Percentiles rank a stretch among this genome's conserved stretches.
These are phyloP conservation scores for Notodonta dromedarius DNA, from an alignment of 2,888 invertebrate species.

Conservation along the genomic window DNA sequence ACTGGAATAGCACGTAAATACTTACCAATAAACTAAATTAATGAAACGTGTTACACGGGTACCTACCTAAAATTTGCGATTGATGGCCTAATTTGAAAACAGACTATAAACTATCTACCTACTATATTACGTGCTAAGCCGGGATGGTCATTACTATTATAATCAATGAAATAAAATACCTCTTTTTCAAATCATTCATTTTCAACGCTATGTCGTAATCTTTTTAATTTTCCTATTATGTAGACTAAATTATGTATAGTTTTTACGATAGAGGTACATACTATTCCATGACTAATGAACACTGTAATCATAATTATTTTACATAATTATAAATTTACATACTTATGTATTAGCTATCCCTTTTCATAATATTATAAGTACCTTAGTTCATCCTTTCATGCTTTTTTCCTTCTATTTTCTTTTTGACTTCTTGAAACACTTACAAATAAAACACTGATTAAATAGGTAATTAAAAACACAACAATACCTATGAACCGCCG, in stretches of 20 bases:
- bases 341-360: constrained; percentile 34
- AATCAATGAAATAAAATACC: constrained; percentile 8
- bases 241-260: constrained; percentile 10
- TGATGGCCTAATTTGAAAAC: neutral
- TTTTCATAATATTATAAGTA: constrained; percentile 28
- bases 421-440: constrained; percentile 54
- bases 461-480: neutral
- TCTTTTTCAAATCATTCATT: constrained; percentile 7
- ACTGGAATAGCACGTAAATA: constrained; percentile 25
- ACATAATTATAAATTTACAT: constrained; percentile 7
- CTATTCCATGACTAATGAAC: constrained; percentile 6
- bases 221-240: constrained; percentile 31
- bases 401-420: constrained; percentile 56
- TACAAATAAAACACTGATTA: constrained; percentile 52
- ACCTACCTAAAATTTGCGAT: neutral
- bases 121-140: neutral
- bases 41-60: neutral
- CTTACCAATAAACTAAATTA: neutral
- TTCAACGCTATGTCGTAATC: constrained; percentile 13
- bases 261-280: neutral
- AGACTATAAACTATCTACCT: neutral
- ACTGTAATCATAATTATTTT: neutral
- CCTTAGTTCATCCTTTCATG: constrained; percentile 56
- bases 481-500: constrained; percentile 8
- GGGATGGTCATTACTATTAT: neutral